phyloP scores from a whole-genome alignment of 2,888 invertebrate species.

The Meandrusa payeni region DNA sequence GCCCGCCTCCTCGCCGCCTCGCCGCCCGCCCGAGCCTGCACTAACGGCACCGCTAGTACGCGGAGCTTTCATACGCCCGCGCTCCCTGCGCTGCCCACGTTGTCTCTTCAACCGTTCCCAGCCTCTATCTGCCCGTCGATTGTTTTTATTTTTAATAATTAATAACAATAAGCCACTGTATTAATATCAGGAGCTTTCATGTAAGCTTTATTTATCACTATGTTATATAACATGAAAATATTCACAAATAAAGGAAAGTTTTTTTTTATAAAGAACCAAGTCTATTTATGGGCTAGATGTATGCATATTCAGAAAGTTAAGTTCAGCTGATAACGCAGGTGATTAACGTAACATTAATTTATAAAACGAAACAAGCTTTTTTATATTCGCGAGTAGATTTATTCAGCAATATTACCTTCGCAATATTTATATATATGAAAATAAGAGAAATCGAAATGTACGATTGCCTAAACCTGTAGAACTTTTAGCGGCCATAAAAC shows the following conservation, averaged over 20 bases:
- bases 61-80: constrained; percentile 68
- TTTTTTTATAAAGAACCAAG: no score
- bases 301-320: no score
- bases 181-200: no score
- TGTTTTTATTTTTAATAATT: no score
- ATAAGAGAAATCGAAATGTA: constrained; percentile 10
- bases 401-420: neutral
- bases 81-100: constrained; percentile 39
- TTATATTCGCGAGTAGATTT: neutral
- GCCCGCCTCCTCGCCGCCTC: constrained; percentile 68
- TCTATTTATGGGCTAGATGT: no score
- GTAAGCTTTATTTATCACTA: no score
- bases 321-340: neutral
- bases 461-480: neutral
- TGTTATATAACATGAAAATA: no score
- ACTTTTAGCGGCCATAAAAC: constrained; percentile 8
- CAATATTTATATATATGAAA: constrained; percentile 8
- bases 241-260: no score
- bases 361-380: constrained; percentile 11
- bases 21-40: constrained; percentile 78
- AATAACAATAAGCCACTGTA: no score
- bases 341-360: no score
- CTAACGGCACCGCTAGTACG: constrained; percentile 78
- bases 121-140: constrained; percentile 27
- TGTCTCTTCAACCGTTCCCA: constrained; percentile 28